Conservation (phyloP, 92 coral and sea anemone genomes). For the Chrysogorgia sp. region DNA sequence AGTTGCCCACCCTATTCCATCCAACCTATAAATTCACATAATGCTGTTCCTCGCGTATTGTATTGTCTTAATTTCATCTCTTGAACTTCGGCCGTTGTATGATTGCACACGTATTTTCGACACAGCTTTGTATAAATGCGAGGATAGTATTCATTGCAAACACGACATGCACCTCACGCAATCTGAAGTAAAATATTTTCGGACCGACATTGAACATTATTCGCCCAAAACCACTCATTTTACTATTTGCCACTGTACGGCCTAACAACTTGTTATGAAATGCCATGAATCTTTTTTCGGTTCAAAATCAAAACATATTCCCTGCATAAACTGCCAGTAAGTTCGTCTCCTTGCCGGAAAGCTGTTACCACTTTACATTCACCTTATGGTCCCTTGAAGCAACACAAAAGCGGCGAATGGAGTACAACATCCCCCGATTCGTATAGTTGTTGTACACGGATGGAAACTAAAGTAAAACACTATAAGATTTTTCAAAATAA, state of each 20-base stretch:
- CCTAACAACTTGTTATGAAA: neutral
- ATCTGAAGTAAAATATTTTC: neutral
- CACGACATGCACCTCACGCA: slow-evolving; percentile 17
- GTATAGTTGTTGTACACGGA: slow-evolving; percentile 17
- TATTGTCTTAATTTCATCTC: neutral
- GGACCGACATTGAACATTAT: slow-evolving; percentile 7
- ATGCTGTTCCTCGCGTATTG: neutral
- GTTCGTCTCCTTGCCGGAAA: neutral
- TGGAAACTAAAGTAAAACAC: neutral
- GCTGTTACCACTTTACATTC: neutral
- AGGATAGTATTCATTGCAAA: neutral
- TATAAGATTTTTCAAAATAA: neutral
- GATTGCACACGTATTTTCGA: slow-evolving; percentile 17
- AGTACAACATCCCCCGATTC: neutral
- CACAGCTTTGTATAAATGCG: slow-evolving; percentile 11
- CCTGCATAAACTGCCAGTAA: neutral
- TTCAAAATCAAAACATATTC: neutral
- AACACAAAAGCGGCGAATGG: neutral
- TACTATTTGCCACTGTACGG: slow-evolving; percentile 20
- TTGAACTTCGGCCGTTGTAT: slow-evolving; percentile 1
- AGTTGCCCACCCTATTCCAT: neutral
- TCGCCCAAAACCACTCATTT: slow-evolving; percentile 18
- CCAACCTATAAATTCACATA: neutral
- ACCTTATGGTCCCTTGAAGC: slow-evolving; percentile 3
- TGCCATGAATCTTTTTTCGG: slow-evolving; percentile 21